A percentile compares a stretch with the other conserved stretches of the same genome.
These are phyloP conservation scores for Macrobrachium nipponense DNA, from an alignment of 1,140 invertebrate species.

Conservation along the genomic window DNA sequence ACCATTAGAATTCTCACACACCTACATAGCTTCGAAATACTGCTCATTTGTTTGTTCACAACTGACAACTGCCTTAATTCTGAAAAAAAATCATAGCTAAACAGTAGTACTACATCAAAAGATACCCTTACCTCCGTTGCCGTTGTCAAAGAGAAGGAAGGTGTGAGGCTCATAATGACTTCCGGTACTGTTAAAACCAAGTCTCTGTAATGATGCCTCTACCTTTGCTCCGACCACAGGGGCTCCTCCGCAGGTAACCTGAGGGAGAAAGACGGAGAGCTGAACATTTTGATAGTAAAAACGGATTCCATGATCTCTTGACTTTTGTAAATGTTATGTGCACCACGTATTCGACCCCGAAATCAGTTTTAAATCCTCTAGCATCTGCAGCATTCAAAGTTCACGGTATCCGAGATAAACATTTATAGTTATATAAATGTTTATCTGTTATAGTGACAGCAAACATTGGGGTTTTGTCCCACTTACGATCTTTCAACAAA, in stretches of 20 bases:
- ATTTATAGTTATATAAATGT: too few species aligned
- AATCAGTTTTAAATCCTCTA: too few species aligned
- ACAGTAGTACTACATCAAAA: not conserved
- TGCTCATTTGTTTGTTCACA: not conserved
- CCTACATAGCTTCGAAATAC: too few species aligned
- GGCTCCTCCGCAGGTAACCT: constrained; percentile 72
- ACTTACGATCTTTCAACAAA: not conserved
- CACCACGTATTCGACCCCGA: too few species aligned
- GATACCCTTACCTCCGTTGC: constrained; percentile 69
- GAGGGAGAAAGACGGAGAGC: constrained; percentile 53
- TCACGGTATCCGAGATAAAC: too few species aligned
- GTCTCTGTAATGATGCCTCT: constrained; percentile 66
- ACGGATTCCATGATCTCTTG: too few species aligned
- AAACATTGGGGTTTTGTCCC: not conserved
- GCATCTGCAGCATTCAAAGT: too few species aligned
- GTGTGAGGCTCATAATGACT: constrained; percentile 51
- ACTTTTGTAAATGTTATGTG: too few species aligned
- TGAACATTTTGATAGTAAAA: too few species aligned
- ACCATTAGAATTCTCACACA: too few species aligned
- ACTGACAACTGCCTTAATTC: not conserved
- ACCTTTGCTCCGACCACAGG: constrained; percentile 72
- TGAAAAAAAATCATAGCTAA: too few species aligned
- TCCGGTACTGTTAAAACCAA: constrained; percentile 62
- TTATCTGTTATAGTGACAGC: too few species aligned
- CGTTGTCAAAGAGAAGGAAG: constrained; percentile 73